Conservation (phyloP, 2,113 vertebrate species). For the Oostethus manadensis region DNA sequence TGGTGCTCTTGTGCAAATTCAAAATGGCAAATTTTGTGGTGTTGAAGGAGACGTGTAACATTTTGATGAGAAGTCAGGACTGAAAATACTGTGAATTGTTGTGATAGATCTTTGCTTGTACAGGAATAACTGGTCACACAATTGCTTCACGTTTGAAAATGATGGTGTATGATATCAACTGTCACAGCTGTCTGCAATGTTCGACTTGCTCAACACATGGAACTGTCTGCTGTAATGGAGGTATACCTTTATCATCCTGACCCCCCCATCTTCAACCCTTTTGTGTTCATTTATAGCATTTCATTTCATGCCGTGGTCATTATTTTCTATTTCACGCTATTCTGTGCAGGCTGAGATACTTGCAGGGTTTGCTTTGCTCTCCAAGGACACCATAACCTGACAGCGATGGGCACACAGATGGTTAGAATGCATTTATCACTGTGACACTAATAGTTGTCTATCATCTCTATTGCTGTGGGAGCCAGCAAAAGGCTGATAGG, state of each 20-base stretch:
- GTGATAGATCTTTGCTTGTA: too few relatives aligned
- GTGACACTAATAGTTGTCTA: constrained; percentile 41
- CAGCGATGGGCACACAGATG: constrained; percentile 16
- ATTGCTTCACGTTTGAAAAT: too few relatives aligned
- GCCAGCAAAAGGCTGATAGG: constrained; percentile 24
- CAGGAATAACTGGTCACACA: too few relatives aligned
- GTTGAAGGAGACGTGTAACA: too few relatives aligned
- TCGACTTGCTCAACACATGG: too few relatives aligned
- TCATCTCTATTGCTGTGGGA: constrained; percentile 36
- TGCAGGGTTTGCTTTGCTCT: constrained; percentile 23
- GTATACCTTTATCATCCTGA: not conserved
- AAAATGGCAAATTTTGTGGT: too few relatives aligned
- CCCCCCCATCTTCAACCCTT: not conserved
- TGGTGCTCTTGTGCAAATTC: too few relatives aligned
- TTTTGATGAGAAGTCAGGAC: too few relatives aligned
- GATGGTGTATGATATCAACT: too few relatives aligned
- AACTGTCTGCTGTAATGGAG: not conserved
- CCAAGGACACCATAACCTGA: constrained; percentile 23
- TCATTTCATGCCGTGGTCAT: not conserved
- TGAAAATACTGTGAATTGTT: too few relatives aligned
- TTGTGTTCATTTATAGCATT: not conserved
- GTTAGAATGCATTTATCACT: constrained; percentile 35
- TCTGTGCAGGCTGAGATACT: not conserved
- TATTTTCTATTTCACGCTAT: not conserved
- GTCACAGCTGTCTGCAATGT: too few relatives aligned